Conservation (phyloP, 2,888 invertebrate species). For the Orchesella flavescens region DNA sequence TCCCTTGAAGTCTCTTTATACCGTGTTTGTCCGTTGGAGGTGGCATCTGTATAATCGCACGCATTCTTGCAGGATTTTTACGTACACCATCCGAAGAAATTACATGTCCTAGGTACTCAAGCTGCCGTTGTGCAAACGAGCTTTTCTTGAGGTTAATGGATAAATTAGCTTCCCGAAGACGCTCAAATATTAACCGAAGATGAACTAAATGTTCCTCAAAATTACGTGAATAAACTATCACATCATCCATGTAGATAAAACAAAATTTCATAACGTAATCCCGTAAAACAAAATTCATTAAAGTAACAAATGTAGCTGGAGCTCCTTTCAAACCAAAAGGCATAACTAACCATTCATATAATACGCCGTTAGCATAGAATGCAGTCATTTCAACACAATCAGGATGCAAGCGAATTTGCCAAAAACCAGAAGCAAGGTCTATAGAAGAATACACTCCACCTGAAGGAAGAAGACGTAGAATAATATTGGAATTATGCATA, state of each 20-base stretch:
- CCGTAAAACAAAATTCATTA: slow-evolving; percentile 50
- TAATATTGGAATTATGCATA: slow-evolving; percentile 46
- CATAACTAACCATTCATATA: slow-evolving; percentile 49
- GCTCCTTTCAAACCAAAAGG: slow-evolving; percentile 61
- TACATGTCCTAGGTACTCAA: background rate
- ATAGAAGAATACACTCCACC: slow-evolving; percentile 32
- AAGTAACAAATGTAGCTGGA: slow-evolving; percentile 51
- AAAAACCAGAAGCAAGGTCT: slow-evolving; percentile 39
- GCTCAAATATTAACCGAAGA: background rate
- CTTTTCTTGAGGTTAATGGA: background rate
- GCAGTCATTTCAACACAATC: slow-evolving; percentile 59
- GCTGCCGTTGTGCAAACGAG: background rate
- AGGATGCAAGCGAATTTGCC: slow-evolving; percentile 44
- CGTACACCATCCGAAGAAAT: background rate
- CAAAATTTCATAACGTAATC: slow-evolving; percentile 13
- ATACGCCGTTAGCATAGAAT: slow-evolving; percentile 54
- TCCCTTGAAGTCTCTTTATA: background rate
- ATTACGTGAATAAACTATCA: slow-evolving; percentile 21
- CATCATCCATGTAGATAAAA: slow-evolving; percentile 50
- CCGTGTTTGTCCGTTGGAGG: background rate
- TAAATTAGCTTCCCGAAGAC: background rate
- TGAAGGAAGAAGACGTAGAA: slow-evolving; percentile 44
- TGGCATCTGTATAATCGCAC: background rate
- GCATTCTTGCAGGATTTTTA: background rate
- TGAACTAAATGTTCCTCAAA: slow-evolving; percentile 9